Evolutionary conservation across 2,797 vertebrate species (phyloP), one percentile per base, ranked within the genome.

Genomic region (Lophotriccus pileatus): DNA sequence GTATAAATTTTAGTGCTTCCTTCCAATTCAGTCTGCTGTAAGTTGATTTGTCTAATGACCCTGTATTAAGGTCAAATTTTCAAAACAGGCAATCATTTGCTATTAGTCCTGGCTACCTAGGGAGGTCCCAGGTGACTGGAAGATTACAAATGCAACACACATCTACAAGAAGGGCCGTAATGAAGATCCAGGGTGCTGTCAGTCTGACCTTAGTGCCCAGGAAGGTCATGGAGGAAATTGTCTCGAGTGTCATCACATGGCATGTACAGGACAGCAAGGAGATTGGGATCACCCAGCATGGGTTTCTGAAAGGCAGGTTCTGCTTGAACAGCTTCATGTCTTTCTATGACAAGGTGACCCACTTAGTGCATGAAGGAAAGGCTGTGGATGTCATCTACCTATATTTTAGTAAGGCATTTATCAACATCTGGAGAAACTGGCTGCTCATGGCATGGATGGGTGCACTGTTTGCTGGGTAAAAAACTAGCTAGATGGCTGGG

Each of bases 181-280:
- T 39, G 34, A 60, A 53, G 18, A 60, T 47, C 30, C 10, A 74
- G 34, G 24, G 34, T 34, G 34, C 25, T 67, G 39, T 53, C 21
- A 41, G 21, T 41, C 25, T 56, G 19, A 36, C 53, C 28, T 72
- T 3, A 7, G 22, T 56, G 23, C 14, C 5, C 7, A 30, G 49
- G 20, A 73, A 63, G 7, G 15, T 27, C 12, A 60, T 6, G 12
- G 25, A 62, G 12, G 6, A 77, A 53, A 56, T 46, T 36, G 20
- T 43, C 30, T 16, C 41, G 12, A 41, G 17, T 25, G 14, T 44
- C 1, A 1, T 37, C 11, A 34, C 4, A 1, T 1, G 2, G 7
- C 41, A 44, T 0, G 1, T 41, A 41, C 14, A 67, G 30, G 43
- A 56, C 8, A 53, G 15, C 28, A 27, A 52, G 32, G 36, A 13